phyloP scores from a whole-genome alignment of 1,140 invertebrate genomes.

The Sycophila sp. region DNA sequence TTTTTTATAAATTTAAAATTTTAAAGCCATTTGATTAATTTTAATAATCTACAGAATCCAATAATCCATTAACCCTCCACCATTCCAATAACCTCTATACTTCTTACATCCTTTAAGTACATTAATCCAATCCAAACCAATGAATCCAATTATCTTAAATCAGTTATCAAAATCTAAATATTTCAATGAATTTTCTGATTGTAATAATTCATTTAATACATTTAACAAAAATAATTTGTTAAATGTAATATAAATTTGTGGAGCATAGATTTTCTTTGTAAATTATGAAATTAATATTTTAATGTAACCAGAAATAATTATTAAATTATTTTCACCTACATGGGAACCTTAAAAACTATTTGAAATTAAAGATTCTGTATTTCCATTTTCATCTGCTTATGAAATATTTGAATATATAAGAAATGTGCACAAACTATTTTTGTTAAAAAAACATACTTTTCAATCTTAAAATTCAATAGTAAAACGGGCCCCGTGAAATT shows the following conservation, averaged over 20 bases:
- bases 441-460: background rate
- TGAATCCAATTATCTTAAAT: background rate
- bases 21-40: conserved; percentile 18
- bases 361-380: too few relatives aligned
- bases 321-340: background rate
- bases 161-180: background rate
- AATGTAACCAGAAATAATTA: background rate
- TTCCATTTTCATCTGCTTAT: background rate
- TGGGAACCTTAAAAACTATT: too few relatives aligned
- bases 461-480: conserved; percentile 23
- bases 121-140: background rate
- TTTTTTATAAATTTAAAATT: conserved; percentile 44
- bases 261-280: too few relatives aligned
- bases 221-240: conserved; percentile 30
- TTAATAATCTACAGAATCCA: conserved; percentile 20
- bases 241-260: too few relatives aligned
- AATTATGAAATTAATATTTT: too few relatives aligned
- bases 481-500: too few relatives aligned
- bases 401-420: background rate
- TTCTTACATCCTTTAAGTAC: conserved; percentile 23
- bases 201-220: conserved; percentile 17
- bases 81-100: conserved; percentile 54
- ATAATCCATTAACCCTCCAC: conserved; percentile 57
- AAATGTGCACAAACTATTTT: background rate
- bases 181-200: conserved; percentile 19